Evolutionary conservation across 2,888 invertebrate species (phyloP).

Genomic region (Calameuta filiformis): DNA sequence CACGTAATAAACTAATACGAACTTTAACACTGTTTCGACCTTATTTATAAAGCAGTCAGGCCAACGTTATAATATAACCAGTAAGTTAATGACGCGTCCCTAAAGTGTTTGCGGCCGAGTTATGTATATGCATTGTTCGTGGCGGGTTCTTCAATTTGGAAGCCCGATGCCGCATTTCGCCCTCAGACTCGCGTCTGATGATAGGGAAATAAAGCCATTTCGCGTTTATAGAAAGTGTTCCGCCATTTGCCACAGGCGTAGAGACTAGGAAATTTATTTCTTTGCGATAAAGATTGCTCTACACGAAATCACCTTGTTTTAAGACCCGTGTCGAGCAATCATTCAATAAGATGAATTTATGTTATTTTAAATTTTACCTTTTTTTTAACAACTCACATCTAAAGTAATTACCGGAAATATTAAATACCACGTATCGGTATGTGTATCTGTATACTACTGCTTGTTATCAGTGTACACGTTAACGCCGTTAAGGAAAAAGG

Average conservation of each 20-base stretch:
- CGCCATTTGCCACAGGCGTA: neutral
- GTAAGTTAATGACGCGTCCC: conserved; percentile 24
- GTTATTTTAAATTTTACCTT: neutral
- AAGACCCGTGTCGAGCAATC: neutral
- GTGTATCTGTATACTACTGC: neutral
- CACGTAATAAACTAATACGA: neutral
- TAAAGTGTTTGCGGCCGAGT: conserved; percentile 21
- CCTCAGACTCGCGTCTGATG: conserved; percentile 4
- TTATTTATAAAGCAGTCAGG: neutral
- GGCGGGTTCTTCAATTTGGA: conserved; percentile 23
- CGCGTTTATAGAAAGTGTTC: conserved; percentile 4
- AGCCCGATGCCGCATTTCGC: conserved; percentile 22
- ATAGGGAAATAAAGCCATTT: conserved; percentile 27
- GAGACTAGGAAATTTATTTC: neutral
- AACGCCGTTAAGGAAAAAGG: conserved; percentile 44
- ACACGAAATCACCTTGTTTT: neutral
- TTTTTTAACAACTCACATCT: neutral
- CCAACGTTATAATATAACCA: conserved; percentile 10
- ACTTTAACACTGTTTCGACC: neutral
- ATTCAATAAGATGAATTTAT: neutral
- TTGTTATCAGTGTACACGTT: conserved; percentile 31
- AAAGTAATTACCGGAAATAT: conserved; percentile 14
- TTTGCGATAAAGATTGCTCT: neutral
- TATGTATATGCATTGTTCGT: neutral
- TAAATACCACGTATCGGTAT: conserved; percentile 4